Percentiles rank a stretch among this genome's conserved stretches.
Conservation (phyloP, 2,797 vertebrate species). For the Syncerus caffer region DNA sequence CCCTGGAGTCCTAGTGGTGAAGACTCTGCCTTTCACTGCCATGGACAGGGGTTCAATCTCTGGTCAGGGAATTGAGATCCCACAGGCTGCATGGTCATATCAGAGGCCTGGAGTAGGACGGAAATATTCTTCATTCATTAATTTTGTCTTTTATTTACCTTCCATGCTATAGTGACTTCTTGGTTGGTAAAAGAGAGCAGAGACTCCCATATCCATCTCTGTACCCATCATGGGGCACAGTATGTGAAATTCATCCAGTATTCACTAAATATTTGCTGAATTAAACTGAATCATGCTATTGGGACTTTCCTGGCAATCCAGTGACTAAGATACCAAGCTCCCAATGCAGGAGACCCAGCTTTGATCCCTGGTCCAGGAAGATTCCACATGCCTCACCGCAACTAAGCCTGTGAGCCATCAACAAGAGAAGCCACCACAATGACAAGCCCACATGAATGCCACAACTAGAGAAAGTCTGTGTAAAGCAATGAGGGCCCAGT, state of each 20-base stretch:
- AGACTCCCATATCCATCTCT: neutral
- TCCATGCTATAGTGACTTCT: neutral
- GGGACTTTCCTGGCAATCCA: neutral
- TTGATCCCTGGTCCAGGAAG: neutral
- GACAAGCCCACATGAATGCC: neutral
- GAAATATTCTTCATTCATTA: neutral
- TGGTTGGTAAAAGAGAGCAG: neutral
- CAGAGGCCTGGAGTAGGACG: neutral
- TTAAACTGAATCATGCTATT: neutral
- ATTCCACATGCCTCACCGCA: neutral
- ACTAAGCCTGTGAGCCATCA: neutral
- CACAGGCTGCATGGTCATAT: neutral
- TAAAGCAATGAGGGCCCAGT: neutral
- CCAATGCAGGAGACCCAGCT: neutral
- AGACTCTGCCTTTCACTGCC: neutral
- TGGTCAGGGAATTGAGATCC: neutral
- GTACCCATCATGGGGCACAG: neutral
- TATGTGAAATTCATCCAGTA: neutral
- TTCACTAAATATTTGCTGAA: neutral
- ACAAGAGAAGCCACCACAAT: neutral
- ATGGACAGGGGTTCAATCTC: neutral
- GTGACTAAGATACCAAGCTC: neutral
- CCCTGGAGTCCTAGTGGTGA: neutral
- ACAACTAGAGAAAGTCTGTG: neutral
- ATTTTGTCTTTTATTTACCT: neutral